Percentiles rank a stretch among this genome's conserved stretches.
phyloP scores from a whole-genome alignment of 2,113 vertebrate genomes.

The Apteryx owenii region DNA sequence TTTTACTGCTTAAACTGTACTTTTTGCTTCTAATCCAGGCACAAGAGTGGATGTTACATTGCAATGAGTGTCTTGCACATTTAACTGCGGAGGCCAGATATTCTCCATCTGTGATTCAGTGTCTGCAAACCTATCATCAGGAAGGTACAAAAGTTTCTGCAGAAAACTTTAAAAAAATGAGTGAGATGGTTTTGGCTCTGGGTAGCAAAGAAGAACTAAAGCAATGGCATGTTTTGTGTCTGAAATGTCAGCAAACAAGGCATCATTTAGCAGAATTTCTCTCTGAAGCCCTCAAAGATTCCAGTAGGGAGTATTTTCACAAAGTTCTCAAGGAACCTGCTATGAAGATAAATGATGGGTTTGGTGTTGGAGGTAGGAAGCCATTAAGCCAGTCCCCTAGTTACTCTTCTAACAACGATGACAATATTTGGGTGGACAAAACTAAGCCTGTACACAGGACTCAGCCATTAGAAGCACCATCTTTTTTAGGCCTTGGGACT shows the following conservation, averaged over 20 bases:
- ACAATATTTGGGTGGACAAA: background rate
- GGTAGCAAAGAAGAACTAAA: slow-evolving; percentile 72
- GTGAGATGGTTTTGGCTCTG: slow-evolving; percentile 72
- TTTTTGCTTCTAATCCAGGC: slow-evolving; percentile 62
- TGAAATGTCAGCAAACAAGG: slow-evolving; percentile 76
- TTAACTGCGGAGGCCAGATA: slow-evolving; percentile 46
- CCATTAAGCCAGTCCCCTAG: background rate
- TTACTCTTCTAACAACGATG: background rate
- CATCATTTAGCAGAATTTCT: slow-evolving; percentile 75
- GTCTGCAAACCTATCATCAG: slow-evolving; percentile 72
- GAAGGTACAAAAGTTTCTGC: slow-evolving; percentile 79
- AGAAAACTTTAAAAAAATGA: slow-evolving; percentile 79
- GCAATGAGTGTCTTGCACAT: slow-evolving; percentile 75
- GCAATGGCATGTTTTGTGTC: slow-evolving; percentile 78
- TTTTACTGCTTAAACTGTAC: background rate
- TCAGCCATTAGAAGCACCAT: background rate
- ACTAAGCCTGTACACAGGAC: background rate
- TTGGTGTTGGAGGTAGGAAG: background rate
- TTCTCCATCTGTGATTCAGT: slow-evolving; percentile 61
- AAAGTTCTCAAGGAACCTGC: background rate
- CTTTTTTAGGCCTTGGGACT: slow-evolving; percentile 52
- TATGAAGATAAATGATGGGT: background rate
- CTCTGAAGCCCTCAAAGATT: background rate
- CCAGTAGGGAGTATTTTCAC: background rate
- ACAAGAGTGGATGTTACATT: slow-evolving; percentile 76